Evolutionary conservation across 92 coral and sea anemone genomes (phyloP), one percentile per base, ranked within the genome.

Genomic region (Galaxea fascicularis): DNA sequence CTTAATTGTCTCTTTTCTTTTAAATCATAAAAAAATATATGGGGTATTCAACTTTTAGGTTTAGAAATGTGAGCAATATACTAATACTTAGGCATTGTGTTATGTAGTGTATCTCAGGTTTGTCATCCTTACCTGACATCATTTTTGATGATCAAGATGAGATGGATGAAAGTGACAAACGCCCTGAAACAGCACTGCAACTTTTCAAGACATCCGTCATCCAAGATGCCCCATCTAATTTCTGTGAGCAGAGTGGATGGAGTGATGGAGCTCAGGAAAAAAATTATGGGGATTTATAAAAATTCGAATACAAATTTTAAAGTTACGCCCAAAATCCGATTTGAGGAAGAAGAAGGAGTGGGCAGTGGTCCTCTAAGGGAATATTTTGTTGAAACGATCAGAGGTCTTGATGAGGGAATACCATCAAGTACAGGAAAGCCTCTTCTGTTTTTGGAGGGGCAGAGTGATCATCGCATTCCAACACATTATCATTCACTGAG

Each of bases 311-410:
- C 87, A 35, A 88, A 76, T 74, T 68, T 88, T 14, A 76, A 31
- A 74, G 87, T 81, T 62, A 73, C 35, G 45, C 84, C 88, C 51
- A 73, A 63, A 64, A 86, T 88, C 63, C 44, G 84, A 22, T 88
- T 88, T 82, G 88, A 88, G 83, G 91, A 85, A 59, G 87, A 82
- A 76, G 83, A 75, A 67, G 91, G 91, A 65, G 86, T 87, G 46
- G 86, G 86, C 66, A 39, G 68, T 56, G 82, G 82, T 77, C 82
- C 82, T 29, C 41, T 77, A 77, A 58, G 82, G 82, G 90, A 80
- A 71, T 71, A 71, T 71, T 71, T 71, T 71, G 76, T 71, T 71
- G 76, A 71, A 71, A 45, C 76, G 56, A 71, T 71, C 76, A 71
- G 76, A 71, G 76, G 39, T 71, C 58, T 71, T 71, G 83, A 82